A percentile compares a stretch with the other conserved stretches of the same genome.
These are phyloP conservation scores for Lophura nycthemera DNA, from an alignment of 2,113 vertebrate genomes.

Conservation along the genomic window DNA sequence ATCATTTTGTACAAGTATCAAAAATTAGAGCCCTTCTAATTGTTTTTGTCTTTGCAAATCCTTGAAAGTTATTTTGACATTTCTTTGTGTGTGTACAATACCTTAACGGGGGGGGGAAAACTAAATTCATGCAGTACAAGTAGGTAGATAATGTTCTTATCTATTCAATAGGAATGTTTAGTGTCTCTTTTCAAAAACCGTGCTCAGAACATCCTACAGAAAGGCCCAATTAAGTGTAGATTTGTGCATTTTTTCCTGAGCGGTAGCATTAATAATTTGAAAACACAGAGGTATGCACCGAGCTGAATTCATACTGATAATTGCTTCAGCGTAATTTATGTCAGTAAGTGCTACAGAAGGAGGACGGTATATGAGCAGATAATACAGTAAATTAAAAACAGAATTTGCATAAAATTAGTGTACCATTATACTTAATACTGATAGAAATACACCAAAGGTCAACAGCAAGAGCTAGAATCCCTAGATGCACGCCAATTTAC, in stretches of 20 bases:
- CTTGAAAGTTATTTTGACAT: neutral
- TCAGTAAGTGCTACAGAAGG: neutral
- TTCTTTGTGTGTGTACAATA: neutral
- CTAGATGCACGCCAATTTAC: neutral
- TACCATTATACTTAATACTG: neutral
- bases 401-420: neutral
- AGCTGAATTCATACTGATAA: neutral
- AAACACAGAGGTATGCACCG: neutral
- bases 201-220: neutral
- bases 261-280: neutral
- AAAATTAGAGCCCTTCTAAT: neutral
- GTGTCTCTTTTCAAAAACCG: neutral
- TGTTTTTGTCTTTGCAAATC: neutral
- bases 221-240: neutral
- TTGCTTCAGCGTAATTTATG: conserved; percentile 1
- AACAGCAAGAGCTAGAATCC: neutral
- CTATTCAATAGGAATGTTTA: neutral
- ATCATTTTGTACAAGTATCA: neutral
- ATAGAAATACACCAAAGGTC: neutral
- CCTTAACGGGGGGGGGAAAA: rapidly evolving
- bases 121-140: neutral
- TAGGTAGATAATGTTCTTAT: neutral
- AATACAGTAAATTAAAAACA: neutral
- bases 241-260: neutral
- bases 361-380: neutral